Conservation (phyloP, 1,140 invertebrate genomes). For the Bombus affinis region DNA sequence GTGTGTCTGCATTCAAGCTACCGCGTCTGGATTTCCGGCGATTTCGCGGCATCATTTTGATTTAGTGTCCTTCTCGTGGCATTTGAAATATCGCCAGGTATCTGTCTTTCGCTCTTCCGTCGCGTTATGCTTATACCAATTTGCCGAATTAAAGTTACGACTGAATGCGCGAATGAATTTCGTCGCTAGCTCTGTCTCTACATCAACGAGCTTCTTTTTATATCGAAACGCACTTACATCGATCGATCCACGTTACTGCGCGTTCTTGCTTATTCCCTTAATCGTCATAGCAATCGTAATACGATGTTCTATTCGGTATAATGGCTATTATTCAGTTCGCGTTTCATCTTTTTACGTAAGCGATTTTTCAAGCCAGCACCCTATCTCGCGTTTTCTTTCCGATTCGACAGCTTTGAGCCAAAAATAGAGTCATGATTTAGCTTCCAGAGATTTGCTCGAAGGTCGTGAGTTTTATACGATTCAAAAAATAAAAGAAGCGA, state of each 20-base stretch:
- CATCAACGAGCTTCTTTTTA: not conserved
- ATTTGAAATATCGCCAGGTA: slow-evolving; percentile 61
- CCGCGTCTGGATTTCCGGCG: slow-evolving; percentile 65
- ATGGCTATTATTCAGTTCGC: too few relatives aligned
- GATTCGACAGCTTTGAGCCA: not conserved
- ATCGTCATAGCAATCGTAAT: not conserved
- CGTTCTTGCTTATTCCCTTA: not conserved
- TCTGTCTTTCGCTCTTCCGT: slow-evolving; percentile 47
- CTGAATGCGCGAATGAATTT: not conserved
- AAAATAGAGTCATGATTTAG: not conserved
- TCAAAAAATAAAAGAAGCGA: not conserved
- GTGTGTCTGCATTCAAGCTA: slow-evolving; percentile 67
- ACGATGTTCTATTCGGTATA: not conserved
- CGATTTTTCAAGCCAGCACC: not conserved
- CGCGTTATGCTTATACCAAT: slow-evolving; percentile 6
- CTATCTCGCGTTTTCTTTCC: not conserved
- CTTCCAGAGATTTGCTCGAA: not conserved
- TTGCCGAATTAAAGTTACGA: not conserved
- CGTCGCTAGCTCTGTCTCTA: not conserved
- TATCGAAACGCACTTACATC: too few relatives aligned
- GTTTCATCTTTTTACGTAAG: not conserved
- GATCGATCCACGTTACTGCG: too few relatives aligned
- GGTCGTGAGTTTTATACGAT: too few relatives aligned
- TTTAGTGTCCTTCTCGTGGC: slow-evolving; percentile 52
- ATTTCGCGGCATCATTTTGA: slow-evolving; percentile 67